Percentiles rank a stretch among this genome's conserved stretches.
phyloP scores from a whole-genome alignment of 2,113 vertebrate genomes.

The Shinisaurus crocodilurus region DNA sequence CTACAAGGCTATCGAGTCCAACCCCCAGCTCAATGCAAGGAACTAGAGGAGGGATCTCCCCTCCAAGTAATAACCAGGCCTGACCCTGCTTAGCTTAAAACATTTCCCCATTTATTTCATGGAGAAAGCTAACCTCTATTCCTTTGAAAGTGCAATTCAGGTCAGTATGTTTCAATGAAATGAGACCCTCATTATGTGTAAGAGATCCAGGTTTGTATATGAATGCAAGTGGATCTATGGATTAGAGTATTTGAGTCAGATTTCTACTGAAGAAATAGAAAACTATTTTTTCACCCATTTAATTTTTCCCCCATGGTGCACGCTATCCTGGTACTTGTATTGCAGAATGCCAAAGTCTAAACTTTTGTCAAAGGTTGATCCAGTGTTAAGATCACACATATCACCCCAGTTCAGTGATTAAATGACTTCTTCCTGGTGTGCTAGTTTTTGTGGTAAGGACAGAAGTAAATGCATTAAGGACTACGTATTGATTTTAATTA shows the following conservation, averaged over 20 bases:
- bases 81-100: no score
- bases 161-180: background rate
- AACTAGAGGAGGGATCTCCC: no score
- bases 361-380: background rate
- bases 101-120: background rate
- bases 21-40: no score
- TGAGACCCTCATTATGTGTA: background rate
- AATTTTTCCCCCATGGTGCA: background rate
- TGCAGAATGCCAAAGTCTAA: constrained; percentile 32
- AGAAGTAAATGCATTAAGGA: constrained; percentile 51
- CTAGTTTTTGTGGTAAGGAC: constrained; percentile 42
- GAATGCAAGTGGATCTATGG: background rate
- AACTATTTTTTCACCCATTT: background rate
- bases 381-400: constrained; percentile 40
- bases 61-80: no score
- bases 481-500: constrained; percentile 72
- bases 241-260: background rate
- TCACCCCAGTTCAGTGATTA: constrained; percentile 33
- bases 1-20: no score
- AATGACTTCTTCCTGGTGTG: constrained; percentile 35
- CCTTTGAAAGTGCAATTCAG: background rate
- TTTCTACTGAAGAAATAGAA: background rate
- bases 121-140: background rate
- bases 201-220: background rate
- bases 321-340: background rate